These are phyloP conservation scores for Coregonus ussuriensis DNA, from an alignment of 2,797 vertebrate species.

Conservation along the genomic window DNA sequence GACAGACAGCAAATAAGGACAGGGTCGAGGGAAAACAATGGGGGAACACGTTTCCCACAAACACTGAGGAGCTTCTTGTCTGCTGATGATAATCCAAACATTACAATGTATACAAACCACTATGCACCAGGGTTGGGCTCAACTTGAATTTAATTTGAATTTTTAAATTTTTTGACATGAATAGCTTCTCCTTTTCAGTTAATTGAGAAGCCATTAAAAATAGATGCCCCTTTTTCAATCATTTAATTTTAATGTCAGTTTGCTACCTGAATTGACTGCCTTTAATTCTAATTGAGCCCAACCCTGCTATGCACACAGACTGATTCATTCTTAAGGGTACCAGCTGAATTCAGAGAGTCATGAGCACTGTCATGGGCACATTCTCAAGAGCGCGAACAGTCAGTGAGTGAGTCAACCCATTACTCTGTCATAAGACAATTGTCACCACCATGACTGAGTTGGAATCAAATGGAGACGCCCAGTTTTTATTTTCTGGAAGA, in stretches of 20 bases:
- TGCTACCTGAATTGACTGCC: too few species aligned
- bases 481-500: neutral
- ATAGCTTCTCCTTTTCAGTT: too few species aligned
- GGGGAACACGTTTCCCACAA: constrained; percentile 38
- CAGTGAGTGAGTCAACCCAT: neutral
- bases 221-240: too few species aligned
- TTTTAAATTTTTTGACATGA: too few species aligned
- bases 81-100: constrained; percentile 36
- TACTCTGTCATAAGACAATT: neutral
- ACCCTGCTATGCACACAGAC: too few species aligned
- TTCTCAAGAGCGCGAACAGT: neutral
- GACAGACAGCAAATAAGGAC: constrained; percentile 59
- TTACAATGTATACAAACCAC: constrained; percentile 37
- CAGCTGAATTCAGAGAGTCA: too few species aligned
- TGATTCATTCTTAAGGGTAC: too few species aligned
- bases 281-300: too few species aligned
- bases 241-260: too few species aligned
- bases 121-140: constrained; percentile 54
- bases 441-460: neutral
- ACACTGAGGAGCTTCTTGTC: constrained; percentile 40
- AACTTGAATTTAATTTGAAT: constrained; percentile 8
- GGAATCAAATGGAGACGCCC: neutral
- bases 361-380: too few species aligned
- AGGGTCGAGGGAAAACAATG: constrained; percentile 35
- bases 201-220: too few species aligned